Evolutionary conservation across 2,888 invertebrate species (phyloP).

Genomic region (Folsomia candida): DNA sequence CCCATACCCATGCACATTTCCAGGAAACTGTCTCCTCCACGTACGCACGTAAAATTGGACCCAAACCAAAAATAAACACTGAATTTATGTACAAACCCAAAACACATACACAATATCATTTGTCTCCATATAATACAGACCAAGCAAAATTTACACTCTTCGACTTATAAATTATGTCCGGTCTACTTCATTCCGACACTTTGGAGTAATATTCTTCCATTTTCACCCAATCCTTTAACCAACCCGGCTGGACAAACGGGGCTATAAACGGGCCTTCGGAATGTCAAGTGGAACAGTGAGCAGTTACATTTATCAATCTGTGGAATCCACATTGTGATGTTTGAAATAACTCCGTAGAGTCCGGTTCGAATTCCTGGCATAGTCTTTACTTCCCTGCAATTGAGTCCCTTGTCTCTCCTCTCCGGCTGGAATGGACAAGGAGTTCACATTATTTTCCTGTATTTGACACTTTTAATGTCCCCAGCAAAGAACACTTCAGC

Average conservation of each 20-base stretch:
- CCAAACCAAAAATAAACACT: too few relatives aligned
- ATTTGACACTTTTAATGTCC: constrained; percentile 17
- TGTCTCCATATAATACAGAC: too few relatives aligned
- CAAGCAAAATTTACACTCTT: too few relatives aligned
- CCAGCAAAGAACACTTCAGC: not conserved
- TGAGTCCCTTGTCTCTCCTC: not conserved
- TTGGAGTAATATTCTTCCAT: too few relatives aligned
- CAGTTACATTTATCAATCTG: not conserved
- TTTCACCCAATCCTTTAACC: too few relatives aligned
- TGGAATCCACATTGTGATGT: not conserved
- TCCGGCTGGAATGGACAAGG: not conserved
- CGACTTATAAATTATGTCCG: too few relatives aligned
- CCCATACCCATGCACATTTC: not conserved
- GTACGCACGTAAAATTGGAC: not conserved
- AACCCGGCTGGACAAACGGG: too few relatives aligned
- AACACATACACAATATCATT: too few relatives aligned
- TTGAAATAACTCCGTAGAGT: not conserved
- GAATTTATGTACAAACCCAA: too few relatives aligned
- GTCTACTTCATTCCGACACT: too few relatives aligned
- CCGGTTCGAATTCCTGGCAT: not conserved
- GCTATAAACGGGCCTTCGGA: not conserved
- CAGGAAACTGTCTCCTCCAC: not conserved
- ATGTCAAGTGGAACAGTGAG: not conserved
- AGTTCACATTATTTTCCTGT: constrained; percentile 11
- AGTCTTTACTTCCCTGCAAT: too few relatives aligned